phyloP scores from a whole-genome alignment of 2,113 vertebrate genomes.

The Tetrao urogallus region DNA sequence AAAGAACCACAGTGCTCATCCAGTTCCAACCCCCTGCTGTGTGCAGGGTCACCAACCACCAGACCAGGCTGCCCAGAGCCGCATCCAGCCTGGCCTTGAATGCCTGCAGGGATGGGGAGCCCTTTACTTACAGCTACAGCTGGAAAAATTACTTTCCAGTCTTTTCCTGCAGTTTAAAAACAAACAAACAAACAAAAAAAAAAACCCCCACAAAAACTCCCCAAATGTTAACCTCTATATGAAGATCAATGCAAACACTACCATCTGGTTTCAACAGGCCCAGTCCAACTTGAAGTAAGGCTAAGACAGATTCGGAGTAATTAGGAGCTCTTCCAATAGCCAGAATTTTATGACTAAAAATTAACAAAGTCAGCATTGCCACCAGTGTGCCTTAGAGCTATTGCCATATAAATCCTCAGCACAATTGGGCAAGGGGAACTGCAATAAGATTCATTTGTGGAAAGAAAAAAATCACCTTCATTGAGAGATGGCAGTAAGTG shows the following conservation, averaged over 20 bases:
- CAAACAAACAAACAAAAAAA: not conserved
- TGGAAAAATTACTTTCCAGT: constrained; percentile 51
- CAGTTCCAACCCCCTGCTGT: no score
- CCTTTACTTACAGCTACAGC: constrained; percentile 32
- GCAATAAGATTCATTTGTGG: constrained; percentile 9
- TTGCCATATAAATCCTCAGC: constrained; percentile 36
- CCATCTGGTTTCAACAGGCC: constrained; percentile 52
- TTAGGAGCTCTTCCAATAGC: constrained; percentile 64
- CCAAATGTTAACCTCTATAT: constrained; percentile 40
- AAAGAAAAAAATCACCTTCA: not conserved
- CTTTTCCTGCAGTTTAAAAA: constrained; percentile 41
- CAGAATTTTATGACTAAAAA: constrained; percentile 69
- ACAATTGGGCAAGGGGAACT: not conserved
- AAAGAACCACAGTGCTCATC: no score
- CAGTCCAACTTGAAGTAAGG: constrained; percentile 53
- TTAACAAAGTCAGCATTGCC: constrained; percentile 7
- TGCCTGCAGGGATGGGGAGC: no score
- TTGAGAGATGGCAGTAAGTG: not conserved
- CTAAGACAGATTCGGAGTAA: constrained; percentile 51
- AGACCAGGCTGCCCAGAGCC: no score
- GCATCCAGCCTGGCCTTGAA: no score
- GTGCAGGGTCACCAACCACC: no score
- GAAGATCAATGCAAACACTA: constrained; percentile 64
- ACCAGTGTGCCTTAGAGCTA: constrained; percentile 7
- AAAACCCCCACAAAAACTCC: not conserved